Base-by-base conservation (phyloP, 2,113 vertebrate genomes). In the Periophthalmus modestus region DNA sequence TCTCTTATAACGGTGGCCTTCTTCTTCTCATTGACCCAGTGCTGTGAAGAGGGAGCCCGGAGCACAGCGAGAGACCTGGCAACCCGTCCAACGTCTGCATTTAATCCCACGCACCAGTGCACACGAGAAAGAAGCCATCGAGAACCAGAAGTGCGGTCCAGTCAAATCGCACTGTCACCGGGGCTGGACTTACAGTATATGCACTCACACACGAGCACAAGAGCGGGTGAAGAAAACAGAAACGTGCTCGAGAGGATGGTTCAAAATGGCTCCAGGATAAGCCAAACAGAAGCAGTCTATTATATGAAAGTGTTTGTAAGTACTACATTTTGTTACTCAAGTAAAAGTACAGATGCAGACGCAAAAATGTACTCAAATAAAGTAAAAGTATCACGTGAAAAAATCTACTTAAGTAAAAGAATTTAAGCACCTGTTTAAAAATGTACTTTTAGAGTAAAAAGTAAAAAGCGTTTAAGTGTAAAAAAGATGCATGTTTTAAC, bases 71-170 rank as follows among this genome's bases (percentile, higher is more conserved):
- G 81, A 85, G 79, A 80, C 81, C 77, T 47, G 79, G 50, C 78
- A 82, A 70, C 81, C 87, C 88, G 87, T 83, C 82, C 78, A 59
- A 57, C 79, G 83, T 85, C 85, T 79, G 86, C 83, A 68, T 85
- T 87, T 89, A 89, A 89, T 89, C 77, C 81, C 74, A 84, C 62
- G 69, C 77, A 82, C 74, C 75, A 59, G 14, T 81, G 83, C 82
- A 74, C 83, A 75, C 76, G 75, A 85, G 80, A 88, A 81, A 77
- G 48, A 47, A 58, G 50, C 67, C 72, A 86, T 83, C 82, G 82
- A 75, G 83, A 71, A 59, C 72, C 39, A 80, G 72, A 83, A 85
- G 79, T 80, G 10, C 39, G 7, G 79, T 71, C 72, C 62, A 68
- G 84, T 80, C 79, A 82, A 48, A 59, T 4, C 75, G 39, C 74